These are phyloP conservation scores for Drosophila ambigua DNA, from an alignment of 1,140 invertebrate species.

Conservation along the genomic window DNA sequence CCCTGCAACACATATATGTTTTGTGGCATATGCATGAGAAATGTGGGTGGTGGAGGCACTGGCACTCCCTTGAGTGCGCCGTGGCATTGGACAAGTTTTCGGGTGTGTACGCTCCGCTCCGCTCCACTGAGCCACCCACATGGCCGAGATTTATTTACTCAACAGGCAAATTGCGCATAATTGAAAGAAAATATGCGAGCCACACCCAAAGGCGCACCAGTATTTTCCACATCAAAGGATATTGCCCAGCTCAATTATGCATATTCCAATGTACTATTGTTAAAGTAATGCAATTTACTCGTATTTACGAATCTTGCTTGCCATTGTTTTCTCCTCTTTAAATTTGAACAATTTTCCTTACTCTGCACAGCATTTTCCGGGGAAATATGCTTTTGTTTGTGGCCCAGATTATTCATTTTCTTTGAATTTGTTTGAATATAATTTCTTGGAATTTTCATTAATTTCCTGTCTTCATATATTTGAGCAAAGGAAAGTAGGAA, in stretches of 20 bases:
- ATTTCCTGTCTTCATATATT: no score
- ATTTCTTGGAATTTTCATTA: no score
- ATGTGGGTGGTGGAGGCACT: constrained; percentile 5
- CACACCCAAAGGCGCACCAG: not conserved
- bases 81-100: constrained; percentile 38
- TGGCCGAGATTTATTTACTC: constrained; percentile 70
- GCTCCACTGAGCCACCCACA: constrained; percentile 36
- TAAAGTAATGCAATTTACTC: not conserved
- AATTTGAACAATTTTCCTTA: no score
- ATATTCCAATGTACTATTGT: not conserved
- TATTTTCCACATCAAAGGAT: not conserved
- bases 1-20: not conserved
- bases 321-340: not conserved
- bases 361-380: no score
- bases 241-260: constrained; percentile 1
- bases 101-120: constrained; percentile 36
- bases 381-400: no score
- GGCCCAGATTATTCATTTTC: no score
- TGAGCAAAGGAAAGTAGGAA: no score
- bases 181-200: constrained; percentile 67
- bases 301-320: not conserved
- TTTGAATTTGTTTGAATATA: no score
- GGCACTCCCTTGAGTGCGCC: constrained; percentile 11
- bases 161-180: constrained; percentile 73
- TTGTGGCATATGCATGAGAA: constrained; percentile 41